Evolutionary conservation across 1,140 invertebrate genomes (phyloP), one percentile per base, ranked within the genome.

Genomic region (Cydia splendana): DNA sequence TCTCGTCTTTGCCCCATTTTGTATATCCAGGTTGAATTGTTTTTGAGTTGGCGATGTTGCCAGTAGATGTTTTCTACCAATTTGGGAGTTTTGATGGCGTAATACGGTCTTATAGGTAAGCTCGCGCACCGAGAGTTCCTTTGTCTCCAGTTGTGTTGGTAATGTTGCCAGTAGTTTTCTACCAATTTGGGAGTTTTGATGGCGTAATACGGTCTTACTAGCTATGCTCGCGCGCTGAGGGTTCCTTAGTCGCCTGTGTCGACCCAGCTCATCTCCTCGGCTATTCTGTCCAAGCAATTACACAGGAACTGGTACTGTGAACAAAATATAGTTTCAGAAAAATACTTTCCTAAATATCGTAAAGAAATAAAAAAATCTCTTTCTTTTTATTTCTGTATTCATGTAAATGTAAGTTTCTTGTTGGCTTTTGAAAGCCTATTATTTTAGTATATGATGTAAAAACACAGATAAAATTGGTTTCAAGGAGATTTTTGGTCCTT

Each of bases 201-300:
- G 65, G 65, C 65, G 69, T 82, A 80, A 79, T 80, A 84, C 80
- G 77, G 77, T 76, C 78, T 81, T 80, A 82, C 53, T 42, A 71
- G 18, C 78, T 81, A 79, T 62, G 65, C 30, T 69, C 24, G 30
- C 65, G 65, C 6, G 30, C 30, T 13, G 24, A 28, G 2, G 15
- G 71, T 9, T 76, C 10, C 28, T 81, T 95, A 96, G 93, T 97
- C 96, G 18, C 96, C 96, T 62, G 95, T 95, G 85, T 97, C 96
- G 62, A 95, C 94, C 96, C 96, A 97, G 88, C 96, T 97, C 77
- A 95, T 95, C 89, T 99, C 98, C 90, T 98, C 97, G 84, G 97
- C 96, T 95, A 99, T 97, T 94, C 97, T 95, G 91, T 99, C 97
- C 93, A 99, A 98, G 92, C 98, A 99, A 89, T 99, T 98, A 91